Conservation (phyloP, 2,888 invertebrate species). For the Nemapogon koenigi region DNA sequence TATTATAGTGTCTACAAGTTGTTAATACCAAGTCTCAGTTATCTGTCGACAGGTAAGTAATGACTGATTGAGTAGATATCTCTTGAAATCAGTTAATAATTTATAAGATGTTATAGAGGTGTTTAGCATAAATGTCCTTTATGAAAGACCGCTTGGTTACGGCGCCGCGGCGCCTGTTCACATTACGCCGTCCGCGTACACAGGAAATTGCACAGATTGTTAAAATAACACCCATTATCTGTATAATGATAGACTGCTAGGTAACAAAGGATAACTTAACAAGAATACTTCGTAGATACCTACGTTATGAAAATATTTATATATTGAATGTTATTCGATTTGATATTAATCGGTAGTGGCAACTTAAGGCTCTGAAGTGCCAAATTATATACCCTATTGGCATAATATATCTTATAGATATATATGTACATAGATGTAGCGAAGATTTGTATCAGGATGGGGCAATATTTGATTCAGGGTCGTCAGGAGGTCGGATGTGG, state of each 20-base stretch:
- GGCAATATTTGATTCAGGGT: no score
- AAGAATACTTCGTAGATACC: no score
- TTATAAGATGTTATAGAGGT: constrained; percentile 39
- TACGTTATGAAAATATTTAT: no score
- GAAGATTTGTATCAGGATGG: no score
- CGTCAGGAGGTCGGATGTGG: no score
- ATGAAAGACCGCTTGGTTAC: constrained; percentile 46
- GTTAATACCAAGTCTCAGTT: constrained; percentile 3
- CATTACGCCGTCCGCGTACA: constrained; percentile 37
- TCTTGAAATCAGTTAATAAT: constrained; percentile 50
- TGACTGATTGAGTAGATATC: constrained; percentile 43
- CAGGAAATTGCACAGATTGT: constrained; percentile 52
- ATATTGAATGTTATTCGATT: no score
- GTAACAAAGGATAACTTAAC: no score
- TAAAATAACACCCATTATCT: constrained; percentile 31
- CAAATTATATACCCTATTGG: no score
- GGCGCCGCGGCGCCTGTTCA: constrained; percentile 46
- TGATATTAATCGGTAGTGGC: no score
- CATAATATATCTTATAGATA: no score
- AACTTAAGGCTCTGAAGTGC: no score
- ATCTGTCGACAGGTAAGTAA: constrained; percentile 6
- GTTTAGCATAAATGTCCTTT: constrained; percentile 50
- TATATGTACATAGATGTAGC: no score
- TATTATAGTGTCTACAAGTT: constrained; percentile 17
- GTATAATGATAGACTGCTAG: background rate